A percentile compares a stretch with the other conserved stretches of the same genome.
Evolutionary conservation across 2,113 vertebrate species (phyloP).

Genomic region (Bubo bubo): DNA sequence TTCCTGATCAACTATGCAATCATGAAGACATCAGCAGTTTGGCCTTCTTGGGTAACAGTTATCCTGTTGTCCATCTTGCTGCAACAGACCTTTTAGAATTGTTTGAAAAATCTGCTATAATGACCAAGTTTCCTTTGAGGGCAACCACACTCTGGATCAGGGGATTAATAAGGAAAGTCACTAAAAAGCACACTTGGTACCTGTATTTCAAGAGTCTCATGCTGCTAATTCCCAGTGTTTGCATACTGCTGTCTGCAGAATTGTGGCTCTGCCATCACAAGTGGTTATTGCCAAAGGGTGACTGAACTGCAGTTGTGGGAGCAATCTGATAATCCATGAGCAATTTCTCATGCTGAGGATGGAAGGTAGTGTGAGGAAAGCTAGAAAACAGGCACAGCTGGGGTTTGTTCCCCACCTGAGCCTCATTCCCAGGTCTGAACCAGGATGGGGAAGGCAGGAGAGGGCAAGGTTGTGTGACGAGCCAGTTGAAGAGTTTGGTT

Average conservation of each 20-base stretch:
- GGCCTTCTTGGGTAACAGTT: not conserved
- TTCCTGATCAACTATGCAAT: not conserved
- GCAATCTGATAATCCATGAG: accelerated
- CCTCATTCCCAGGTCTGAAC: not conserved
- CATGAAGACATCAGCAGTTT: not conserved
- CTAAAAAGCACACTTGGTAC: accelerated
- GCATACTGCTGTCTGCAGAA: not conserved
- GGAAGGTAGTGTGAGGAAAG: not conserved
- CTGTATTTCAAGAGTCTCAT: not conserved
- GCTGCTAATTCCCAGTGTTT: not conserved
- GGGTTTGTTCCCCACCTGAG: not conserved
- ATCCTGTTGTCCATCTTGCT: not conserved
- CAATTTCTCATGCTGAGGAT: not conserved
- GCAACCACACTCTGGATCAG: not conserved
- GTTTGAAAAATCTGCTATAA: not conserved
- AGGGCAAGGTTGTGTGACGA: not conserved
- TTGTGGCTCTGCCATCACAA: not conserved
- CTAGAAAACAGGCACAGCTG: not conserved
- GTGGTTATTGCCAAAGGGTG: not conserved
- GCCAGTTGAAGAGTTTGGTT: not conserved
- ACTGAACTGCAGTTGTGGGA: not conserved
- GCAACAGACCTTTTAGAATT: not conserved
- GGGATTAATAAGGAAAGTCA: not conserved
- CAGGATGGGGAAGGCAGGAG: not conserved
- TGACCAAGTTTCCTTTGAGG: not conserved